phyloP scores from a whole-genome alignment of 2,797 vertebrate species.

The Megaceryle alcyon region DNA sequence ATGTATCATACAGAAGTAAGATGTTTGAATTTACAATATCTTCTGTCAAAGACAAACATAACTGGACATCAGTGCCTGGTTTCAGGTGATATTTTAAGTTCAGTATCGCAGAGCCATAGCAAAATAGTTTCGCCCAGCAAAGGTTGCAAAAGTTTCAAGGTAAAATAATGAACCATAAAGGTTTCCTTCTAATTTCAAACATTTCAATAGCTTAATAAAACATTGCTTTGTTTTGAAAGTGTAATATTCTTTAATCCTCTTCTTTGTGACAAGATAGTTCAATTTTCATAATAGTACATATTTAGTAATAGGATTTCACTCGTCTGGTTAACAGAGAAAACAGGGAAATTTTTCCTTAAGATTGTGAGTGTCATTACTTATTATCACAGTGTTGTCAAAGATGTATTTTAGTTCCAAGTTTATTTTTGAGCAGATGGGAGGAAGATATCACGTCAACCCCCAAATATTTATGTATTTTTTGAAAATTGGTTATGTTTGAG shows the following conservation, averaged over 20 bases:
- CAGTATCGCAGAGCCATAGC: background rate
- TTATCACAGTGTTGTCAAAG: slow-evolving; percentile 22
- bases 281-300: background rate
- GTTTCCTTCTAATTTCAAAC: background rate
- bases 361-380: background rate
- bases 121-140: background rate
- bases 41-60: background rate
- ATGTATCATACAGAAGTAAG: background rate
- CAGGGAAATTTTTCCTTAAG: background rate
- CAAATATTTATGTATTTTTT: slow-evolving; percentile 39
- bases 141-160: background rate
- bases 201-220: background rate
- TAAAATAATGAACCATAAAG: background rate
- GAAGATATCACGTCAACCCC: background rate
- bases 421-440: slow-evolving; percentile 55
- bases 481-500: background rate
- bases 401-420: slow-evolving; percentile 42
- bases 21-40: background rate
- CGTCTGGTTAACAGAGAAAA: background rate
- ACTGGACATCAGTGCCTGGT: background rate
- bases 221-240: background rate
- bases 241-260: background rate
- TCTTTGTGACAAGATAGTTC: background rate
- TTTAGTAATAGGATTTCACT: background rate
- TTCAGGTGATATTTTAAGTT: background rate